Conservation (phyloP, 2,113 vertebrate genomes). For the Peucedramus taeniatus region DNA sequence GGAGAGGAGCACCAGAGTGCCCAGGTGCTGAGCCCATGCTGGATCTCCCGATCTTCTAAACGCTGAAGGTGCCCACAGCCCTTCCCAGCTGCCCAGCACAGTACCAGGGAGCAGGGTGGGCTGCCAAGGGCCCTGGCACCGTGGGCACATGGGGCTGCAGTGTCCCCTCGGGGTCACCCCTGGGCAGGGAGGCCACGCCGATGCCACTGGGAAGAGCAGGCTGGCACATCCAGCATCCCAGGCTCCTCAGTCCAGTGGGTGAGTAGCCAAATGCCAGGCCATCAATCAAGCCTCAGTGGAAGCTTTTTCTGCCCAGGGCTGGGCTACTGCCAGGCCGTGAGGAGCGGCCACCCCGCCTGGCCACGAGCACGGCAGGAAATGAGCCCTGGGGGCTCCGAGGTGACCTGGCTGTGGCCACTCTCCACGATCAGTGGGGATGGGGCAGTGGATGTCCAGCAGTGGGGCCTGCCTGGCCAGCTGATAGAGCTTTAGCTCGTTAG, state of each 20-base stretch:
- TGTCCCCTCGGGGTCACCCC: neutral
- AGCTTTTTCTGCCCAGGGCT: neutral
- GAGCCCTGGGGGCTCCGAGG: fast-evolving
- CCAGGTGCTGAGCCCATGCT: fast-evolving
- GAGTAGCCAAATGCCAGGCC: fast-evolving
- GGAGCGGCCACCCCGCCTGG: fast-evolving
- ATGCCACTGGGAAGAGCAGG: fast-evolving
- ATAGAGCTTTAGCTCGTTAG: neutral
- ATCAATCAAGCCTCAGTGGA: neutral
- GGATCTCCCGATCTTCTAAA: fast-evolving
- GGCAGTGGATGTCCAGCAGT: neutral
- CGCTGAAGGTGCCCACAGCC: fast-evolving
- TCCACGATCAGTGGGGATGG: neutral
- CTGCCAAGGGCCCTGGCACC: fast-evolving
- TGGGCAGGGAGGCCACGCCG: fast-evolving
- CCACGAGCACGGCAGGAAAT: fast-evolving
- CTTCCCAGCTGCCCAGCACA: fast-evolving
- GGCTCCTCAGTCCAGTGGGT: fast-evolving
- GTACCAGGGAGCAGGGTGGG: fast-evolving
- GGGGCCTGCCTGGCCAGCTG: neutral
- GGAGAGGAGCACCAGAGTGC: fast-evolving
- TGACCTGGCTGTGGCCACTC: fast-evolving
- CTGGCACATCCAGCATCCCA: neutral
- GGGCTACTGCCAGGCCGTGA: neutral
- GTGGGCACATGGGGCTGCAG: fast-evolving